These are phyloP conservation scores for Phymatocera aterrima DNA, from an alignment of 2,888 invertebrate species.

Conservation along the genomic window DNA sequence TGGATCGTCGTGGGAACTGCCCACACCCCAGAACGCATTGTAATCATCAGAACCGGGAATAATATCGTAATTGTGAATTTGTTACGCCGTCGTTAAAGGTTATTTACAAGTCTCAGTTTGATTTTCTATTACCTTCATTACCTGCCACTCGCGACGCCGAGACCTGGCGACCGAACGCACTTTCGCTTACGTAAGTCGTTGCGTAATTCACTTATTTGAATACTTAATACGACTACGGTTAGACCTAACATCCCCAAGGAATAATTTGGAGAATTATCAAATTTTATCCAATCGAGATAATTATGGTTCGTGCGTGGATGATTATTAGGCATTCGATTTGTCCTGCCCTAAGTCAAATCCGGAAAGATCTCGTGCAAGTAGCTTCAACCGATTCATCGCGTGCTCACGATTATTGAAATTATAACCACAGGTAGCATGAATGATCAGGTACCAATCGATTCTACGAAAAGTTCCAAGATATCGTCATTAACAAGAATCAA, in stretches of 20 bases:
- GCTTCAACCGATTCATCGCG: constrained; percentile 33
- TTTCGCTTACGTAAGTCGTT: constrained; percentile 34
- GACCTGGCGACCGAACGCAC: constrained; percentile 34
- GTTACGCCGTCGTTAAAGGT: constrained; percentile 70
- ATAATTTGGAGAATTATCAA: not conserved
- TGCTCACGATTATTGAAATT: constrained; percentile 41
- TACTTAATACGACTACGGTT: not conserved
- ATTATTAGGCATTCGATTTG: not conserved
- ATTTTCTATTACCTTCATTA: constrained; percentile 54
- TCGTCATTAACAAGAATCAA: constrained; percentile 30
- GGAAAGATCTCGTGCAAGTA: constrained; percentile 6
- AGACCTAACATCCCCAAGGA: not conserved
- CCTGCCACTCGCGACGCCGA: constrained; percentile 23
- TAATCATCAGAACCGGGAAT: constrained; percentile 61
- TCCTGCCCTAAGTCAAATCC: constrained; percentile 1
- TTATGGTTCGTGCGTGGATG: not conserved
- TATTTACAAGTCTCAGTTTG: constrained; percentile 69
- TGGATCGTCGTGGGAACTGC: constrained; percentile 63
- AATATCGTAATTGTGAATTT: constrained; percentile 72
- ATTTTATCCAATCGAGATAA: not conserved
- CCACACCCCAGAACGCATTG: constrained; percentile 57
- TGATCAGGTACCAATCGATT: constrained; percentile 41
- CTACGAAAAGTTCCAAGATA: constrained; percentile 26
- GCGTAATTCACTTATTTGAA: constrained; percentile 22
- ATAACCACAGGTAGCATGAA: constrained; percentile 38